Evolutionary conservation across 2,113 vertebrate species (phyloP).

Genomic region (Lophotis ruficrista): DNA sequence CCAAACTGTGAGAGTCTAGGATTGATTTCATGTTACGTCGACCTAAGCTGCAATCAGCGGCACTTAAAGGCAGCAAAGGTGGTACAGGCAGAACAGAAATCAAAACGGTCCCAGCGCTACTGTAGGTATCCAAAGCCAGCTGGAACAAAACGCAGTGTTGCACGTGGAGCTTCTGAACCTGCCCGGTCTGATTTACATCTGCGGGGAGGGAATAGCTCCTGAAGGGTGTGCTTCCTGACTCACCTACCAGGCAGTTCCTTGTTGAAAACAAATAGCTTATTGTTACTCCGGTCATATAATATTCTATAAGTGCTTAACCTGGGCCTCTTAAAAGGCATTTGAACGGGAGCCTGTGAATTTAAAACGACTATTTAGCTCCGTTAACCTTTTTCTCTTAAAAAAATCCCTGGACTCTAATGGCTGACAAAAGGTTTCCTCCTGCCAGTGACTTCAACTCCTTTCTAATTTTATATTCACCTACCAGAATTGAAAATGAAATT

Average conservation of each 20-base stretch:
- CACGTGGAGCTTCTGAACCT: not conserved
- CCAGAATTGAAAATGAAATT: not conserved
- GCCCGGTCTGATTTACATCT: not conserved
- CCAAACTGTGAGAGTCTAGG: conserved; percentile 3
- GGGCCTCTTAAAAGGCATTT: conserved; percentile 19
- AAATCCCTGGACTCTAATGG: not conserved
- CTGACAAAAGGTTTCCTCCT: conserved; percentile 8
- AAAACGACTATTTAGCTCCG: not conserved
- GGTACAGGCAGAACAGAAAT: conserved; percentile 5
- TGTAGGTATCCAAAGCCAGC: conserved; percentile 16
- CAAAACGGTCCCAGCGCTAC: not conserved
- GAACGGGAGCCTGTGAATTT: not conserved
- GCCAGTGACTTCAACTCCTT: not conserved
- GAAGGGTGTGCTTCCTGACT: conserved; percentile 40
- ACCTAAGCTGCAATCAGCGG: not conserved
- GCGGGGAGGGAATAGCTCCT: not conserved
- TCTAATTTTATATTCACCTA: not conserved
- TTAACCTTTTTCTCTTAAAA: conserved; percentile 27
- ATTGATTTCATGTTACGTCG: not conserved
- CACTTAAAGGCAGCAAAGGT: not conserved
- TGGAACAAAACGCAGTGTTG: not conserved
- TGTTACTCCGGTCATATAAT: conserved; percentile 35
- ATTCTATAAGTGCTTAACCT: not conserved
- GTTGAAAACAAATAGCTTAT: conserved; percentile 49
- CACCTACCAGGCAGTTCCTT: conserved; percentile 41